Conservation (phyloP, 2,888 invertebrate species). For the Bembecia ichneumoniformis region DNA sequence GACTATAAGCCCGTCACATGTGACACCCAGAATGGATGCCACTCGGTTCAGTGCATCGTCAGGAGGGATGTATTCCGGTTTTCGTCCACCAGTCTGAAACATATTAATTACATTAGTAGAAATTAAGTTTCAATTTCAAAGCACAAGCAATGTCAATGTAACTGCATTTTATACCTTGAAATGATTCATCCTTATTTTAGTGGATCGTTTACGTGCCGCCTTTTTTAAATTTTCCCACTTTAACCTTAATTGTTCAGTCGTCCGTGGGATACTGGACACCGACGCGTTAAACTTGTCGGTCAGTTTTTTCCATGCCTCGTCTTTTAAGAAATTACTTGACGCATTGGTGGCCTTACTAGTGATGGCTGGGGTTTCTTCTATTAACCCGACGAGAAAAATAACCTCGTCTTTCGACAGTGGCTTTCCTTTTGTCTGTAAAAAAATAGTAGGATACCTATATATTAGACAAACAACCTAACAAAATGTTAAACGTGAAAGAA, state of each 20-base stretch:
- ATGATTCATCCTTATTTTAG: neutral
- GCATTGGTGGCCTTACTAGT: neutral
- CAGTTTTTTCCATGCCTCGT: neutral
- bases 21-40: neutral
- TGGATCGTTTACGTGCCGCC: neutral
- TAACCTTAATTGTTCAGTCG: neutral
- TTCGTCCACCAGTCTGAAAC: constrained; percentile 1
- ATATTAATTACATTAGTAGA: neutral
- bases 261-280: neutral
- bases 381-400: neutral
- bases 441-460: neutral
- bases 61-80: neutral
- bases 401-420: neutral
- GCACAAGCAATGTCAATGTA: neutral
- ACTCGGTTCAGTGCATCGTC: constrained; percentile 1
- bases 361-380: too few relatives aligned
- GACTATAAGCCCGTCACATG: neutral
- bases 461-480: too few relatives aligned
- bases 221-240: neutral
- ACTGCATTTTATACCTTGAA: neutral
- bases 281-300: neutral
- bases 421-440: neutral
- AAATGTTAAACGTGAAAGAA: too few relatives aligned
- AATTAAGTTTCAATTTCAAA: too few relatives aligned
- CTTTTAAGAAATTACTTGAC: neutral